Percentiles rank a stretch among this genome's conserved stretches.
phyloP scores from a whole-genome alignment of 2,888 invertebrate genomes.

The Syrphus vitripennis region DNA sequence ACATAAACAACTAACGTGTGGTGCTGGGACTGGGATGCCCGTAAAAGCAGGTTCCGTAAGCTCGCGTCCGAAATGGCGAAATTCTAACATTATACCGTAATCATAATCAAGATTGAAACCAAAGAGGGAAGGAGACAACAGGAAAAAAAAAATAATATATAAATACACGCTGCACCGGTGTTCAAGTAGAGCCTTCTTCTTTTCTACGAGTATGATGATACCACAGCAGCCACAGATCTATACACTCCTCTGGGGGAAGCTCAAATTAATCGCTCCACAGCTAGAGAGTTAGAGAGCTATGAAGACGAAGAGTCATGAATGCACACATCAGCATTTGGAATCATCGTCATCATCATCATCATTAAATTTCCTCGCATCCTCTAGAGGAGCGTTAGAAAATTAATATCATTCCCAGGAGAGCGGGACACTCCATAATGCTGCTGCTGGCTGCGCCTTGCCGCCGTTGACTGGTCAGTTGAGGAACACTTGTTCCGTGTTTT shows the following conservation, averaged over 20 bases:
- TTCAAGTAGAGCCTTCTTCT: conserved; percentile 34
- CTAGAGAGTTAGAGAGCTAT: neutral
- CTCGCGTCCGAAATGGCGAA: conserved; percentile 59
- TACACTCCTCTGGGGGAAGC: conserved; percentile 24
- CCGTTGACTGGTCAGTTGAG: conserved; percentile 34
- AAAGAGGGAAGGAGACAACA: neutral
- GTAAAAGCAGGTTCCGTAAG: conserved; percentile 61
- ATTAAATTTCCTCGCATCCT: conserved; percentile 60
- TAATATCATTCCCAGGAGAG: conserved; percentile 57
- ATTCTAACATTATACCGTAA: conserved; percentile 70
- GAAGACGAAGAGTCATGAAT: conserved; percentile 1
- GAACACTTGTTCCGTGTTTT: conserved; percentile 60
- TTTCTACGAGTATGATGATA: neutral
- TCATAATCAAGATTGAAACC: conserved; percentile 70
- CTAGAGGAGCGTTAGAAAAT: conserved; percentile 60
- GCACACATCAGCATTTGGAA: conserved; percentile 61
- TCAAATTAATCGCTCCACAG: conserved; percentile 62
- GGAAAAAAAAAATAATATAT: neutral
- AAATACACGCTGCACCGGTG: neutral
- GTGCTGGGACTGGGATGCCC: conserved; percentile 13
- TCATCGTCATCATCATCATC: conserved; percentile 60
- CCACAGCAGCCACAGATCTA: neutral
- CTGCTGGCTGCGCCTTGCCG: neutral
- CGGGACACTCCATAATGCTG: neutral
- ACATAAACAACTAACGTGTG: conserved; percentile 51